These are phyloP conservation scores for Gymnodraco acuticeps DNA, from an alignment of 2,797 vertebrate species.

Conservation along the genomic window DNA sequence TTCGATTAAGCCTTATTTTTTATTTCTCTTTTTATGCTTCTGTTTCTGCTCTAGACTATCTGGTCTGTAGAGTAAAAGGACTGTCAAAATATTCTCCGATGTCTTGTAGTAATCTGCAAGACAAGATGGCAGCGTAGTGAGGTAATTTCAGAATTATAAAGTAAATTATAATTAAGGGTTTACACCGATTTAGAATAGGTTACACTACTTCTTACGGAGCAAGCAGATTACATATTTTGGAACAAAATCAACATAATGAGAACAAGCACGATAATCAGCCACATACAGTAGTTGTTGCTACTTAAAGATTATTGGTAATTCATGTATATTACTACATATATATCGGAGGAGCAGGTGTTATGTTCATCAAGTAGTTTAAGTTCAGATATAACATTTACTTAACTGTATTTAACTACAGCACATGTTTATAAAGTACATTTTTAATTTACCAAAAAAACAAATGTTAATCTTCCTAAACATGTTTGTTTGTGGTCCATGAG, in stretches of 20 bases:
- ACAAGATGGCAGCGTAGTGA: constrained; percentile 4
- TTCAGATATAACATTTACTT: neutral
- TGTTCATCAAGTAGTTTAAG: neutral
- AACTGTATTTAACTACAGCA: neutral
- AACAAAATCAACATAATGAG: neutral
- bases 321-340: neutral
- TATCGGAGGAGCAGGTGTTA: neutral
- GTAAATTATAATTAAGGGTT: constrained; percentile 4
- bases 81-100: constrained; percentile 10
- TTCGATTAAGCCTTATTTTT: constrained; percentile 49
- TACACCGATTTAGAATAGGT: constrained; percentile 11
- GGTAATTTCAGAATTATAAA: constrained; percentile 20
- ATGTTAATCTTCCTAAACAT: neutral
- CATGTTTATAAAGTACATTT: neutral
- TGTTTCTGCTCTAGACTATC: constrained; percentile 23
- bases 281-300: neutral
- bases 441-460: neutral
- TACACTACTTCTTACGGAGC: neutral
- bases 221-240: too few species aligned
- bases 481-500: too few species aligned
- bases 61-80: constrained; percentile 11
- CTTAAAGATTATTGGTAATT: neutral
- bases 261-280: neutral
- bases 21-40: constrained; percentile 24
- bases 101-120: neutral